Conservation (phyloP, 2,113 vertebrate genomes). For the Murina feae region DNA sequence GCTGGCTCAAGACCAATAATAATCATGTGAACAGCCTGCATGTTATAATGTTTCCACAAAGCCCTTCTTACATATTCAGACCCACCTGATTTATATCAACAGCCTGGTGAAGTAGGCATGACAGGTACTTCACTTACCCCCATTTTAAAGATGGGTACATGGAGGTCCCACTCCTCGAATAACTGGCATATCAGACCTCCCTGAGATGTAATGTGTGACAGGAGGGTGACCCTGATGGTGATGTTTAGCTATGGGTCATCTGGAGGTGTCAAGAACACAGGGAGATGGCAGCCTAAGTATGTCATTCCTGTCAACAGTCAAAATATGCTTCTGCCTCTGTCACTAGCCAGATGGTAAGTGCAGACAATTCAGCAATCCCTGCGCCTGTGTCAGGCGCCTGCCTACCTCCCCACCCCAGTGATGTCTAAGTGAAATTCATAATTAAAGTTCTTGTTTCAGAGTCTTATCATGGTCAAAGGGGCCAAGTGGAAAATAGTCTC, state of each 20-base stretch:
- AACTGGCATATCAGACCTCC: not conserved
- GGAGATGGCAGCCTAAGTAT: not conserved
- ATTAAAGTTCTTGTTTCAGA: not conserved
- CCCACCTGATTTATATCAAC: not conserved
- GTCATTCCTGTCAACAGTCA: not conserved
- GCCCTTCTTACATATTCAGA: not conserved
- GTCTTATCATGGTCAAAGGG: not conserved
- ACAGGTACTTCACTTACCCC: not conserved
- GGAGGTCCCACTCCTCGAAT: not conserved
- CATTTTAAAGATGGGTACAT: not conserved
- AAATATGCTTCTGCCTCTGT: not conserved
- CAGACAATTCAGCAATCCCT: not conserved
- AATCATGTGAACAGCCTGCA: not conserved
- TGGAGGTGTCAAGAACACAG: not conserved
- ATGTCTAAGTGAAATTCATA: not conserved
- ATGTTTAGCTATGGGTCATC: not conserved
- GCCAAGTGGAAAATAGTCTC: not conserved
- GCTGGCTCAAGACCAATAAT: not conserved
- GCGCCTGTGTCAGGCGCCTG: not conserved
- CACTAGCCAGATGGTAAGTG: not conserved
- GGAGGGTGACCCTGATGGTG: not conserved
- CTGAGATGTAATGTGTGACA: not conserved
- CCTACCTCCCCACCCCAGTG: not conserved
- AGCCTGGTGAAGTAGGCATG: not conserved
- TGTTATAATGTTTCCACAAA: not conserved